Evolutionary conservation across 1,140 invertebrate species (phyloP).

Genomic region (Drosophila obscura): DNA sequence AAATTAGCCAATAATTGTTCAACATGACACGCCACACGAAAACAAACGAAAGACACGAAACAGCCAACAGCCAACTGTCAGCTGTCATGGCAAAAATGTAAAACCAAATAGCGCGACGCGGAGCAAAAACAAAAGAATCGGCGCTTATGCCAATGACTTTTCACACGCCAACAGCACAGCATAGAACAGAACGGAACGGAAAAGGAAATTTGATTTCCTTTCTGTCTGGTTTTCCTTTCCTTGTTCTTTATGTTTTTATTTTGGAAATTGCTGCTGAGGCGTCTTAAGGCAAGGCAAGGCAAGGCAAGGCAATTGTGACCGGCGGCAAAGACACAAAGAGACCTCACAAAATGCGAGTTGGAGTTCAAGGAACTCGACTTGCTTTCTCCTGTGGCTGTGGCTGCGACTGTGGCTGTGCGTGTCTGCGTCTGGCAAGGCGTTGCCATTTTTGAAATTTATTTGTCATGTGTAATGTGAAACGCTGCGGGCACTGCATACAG

Average conservation of each 20-base stretch:
- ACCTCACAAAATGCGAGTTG: conserved; percentile 24
- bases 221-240: not conserved
- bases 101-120: conserved; percentile 26
- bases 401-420: conserved; percentile 15
- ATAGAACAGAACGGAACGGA: conserved; percentile 31
- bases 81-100: conserved; percentile 37
- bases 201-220: conserved; percentile 53
- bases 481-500: conserved; percentile 35
- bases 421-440: conserved; percentile 43
- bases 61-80: conserved; percentile 26
- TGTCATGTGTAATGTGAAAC: conserved; percentile 53
- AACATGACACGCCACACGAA: conserved; percentile 56
- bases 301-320: conserved; percentile 39
- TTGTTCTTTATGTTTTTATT: conserved; percentile 9
- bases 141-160: conserved; percentile 52
- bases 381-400: too few relatives aligned
- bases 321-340: conserved; percentile 28
- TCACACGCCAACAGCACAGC: conserved; percentile 31
- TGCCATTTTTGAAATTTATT: conserved; percentile 63
- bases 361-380: conserved; percentile 65
- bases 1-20: conserved; percentile 79
- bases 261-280: conserved; percentile 31
- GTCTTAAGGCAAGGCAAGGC: conserved; percentile 20
- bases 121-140: conserved; percentile 38
- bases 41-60: conserved; percentile 6